Base-by-base conservation (phyloP, 2,888 invertebrate species). In the Ochlodes sylvanus region DNA sequence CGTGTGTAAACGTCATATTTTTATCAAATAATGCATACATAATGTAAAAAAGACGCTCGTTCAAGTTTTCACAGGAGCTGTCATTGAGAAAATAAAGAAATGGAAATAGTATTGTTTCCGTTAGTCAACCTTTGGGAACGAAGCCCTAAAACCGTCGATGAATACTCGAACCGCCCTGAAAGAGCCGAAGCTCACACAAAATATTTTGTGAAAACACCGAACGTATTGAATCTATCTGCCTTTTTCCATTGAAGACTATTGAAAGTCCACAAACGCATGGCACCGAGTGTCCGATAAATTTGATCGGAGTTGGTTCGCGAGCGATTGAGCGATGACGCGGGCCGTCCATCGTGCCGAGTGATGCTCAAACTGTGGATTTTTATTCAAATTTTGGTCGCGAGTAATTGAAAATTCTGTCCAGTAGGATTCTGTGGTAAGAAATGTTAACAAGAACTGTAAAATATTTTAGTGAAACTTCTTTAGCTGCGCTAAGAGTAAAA, bases 211-310 rank as follows among this genome's bases (percentile, higher is more conserved):
- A 47, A 47, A 47, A 15, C 44, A 17, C 27, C 5, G 27, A 9
- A 1, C 15, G 17, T 9, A 17, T 47, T 47, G 44, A 47, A 47
- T 7, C 44, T 9, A 47, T 47, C 17, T 17, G 44, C 15, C 17
- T 47, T 47, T 47, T 15, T 10, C 12, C 38, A 38, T 38, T 47
- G 15, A 17, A 47, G 44, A 12, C 44, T 47, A 47, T 47, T 47
- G 44, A 47, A 47, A 47, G 15, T 47, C 17, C 44, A 17, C 44
- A 47, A 47, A 47, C 44, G 44, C 44, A 47, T 17, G 17, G 44
- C 44, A 9, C 17, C 7, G 44, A 15, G 4, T 38, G 38, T 47
- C 44, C 17, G 15, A 47, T 47, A 47, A 47, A 47, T 47, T 47
- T 47, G 15, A 47, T 17, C 44, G 15, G 44, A 15, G 44, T 44